phyloP scores from a whole-genome alignment of 2,113 vertebrate species.

The Orientallactaga bullata region DNA sequence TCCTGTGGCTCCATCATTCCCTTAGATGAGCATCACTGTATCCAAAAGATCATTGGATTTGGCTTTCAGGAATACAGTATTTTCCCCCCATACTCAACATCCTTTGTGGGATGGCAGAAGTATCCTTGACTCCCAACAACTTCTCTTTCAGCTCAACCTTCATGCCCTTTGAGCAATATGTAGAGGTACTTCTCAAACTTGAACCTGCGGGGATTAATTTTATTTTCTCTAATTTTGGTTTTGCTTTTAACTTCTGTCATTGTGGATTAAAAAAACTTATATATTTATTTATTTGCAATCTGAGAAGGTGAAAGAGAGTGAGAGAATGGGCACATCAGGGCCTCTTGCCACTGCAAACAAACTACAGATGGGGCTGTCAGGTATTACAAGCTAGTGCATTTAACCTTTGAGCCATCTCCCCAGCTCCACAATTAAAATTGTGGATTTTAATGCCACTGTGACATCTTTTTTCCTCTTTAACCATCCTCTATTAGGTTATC shows the following conservation, averaged over 20 bases:
- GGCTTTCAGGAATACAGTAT: not conserved
- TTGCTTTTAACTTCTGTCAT: not conserved
- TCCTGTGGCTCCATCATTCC: not conserved
- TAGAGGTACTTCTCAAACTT: not conserved
- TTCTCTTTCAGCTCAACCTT: not conserved
- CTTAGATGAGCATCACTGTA: not conserved
- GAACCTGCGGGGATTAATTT: not conserved
- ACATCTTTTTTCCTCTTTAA: not conserved
- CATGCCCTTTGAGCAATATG: not conserved
- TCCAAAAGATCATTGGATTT: constrained; percentile 3
- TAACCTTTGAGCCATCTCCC: no score
- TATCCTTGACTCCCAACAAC: not conserved
- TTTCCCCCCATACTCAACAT: constrained; percentile 26
- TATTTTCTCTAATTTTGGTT: constrained; percentile 22
- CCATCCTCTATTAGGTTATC: not conserved
- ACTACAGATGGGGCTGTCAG: no score
- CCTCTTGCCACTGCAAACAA: no score
- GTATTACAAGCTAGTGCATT: no score
- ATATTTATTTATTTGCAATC: no score
- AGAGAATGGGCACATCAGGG: no score
- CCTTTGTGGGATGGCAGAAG: constrained; percentile 30
- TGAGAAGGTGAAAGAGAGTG: no score
- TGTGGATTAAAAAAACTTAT: not conserved
- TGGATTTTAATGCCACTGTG: not conserved
- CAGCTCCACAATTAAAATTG: no score